Evolutionary conservation across 2,113 vertebrate genomes (phyloP).

Genomic region (Protomyctophum bolini): DNA sequence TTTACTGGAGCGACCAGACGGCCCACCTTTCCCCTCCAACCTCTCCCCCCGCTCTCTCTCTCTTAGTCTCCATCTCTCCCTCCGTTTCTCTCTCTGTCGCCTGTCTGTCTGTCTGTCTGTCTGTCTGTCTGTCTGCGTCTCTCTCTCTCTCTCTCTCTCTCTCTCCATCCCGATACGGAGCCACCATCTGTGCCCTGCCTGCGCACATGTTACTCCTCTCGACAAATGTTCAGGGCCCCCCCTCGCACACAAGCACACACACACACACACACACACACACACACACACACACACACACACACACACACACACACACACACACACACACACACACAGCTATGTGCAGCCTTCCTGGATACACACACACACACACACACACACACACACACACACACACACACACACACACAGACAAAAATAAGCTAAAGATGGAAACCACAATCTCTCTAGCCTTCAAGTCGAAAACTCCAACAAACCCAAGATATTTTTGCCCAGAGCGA

Average conservation of each 20-base stretch:
- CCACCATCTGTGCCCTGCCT: conserved; percentile 89
- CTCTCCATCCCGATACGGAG: conserved; percentile 80
- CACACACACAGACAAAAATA: conserved; percentile 17
- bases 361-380: conserved; percentile 59
- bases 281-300: conserved; percentile 30
- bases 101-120: no score
- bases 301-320: conserved; percentile 16
- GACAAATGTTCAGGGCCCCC: conserved; percentile 90
- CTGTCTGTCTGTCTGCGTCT: no score
- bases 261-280: conserved; percentile 43
- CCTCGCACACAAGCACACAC: conserved; percentile 64
- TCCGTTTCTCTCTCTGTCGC: background rate
- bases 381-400: conserved; percentile 27
- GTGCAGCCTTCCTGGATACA: conserved; percentile 71
- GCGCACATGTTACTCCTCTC: conserved; percentile 87
- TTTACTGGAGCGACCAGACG: conserved; percentile 91
- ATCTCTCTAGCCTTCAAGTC: background rate
- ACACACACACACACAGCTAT: conserved; percentile 68
- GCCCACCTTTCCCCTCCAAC: conserved; percentile 86
- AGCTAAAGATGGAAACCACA: conserved; percentile 10
- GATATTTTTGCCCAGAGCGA: no score
- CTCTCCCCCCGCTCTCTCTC: conserved; percentile 58
- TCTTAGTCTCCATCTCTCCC: background rate
- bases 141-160: no score
- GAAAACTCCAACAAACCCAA: background rate